phyloP scores from a whole-genome alignment of 2,888 invertebrate genomes.

The Aleiodes testaceus region DNA sequence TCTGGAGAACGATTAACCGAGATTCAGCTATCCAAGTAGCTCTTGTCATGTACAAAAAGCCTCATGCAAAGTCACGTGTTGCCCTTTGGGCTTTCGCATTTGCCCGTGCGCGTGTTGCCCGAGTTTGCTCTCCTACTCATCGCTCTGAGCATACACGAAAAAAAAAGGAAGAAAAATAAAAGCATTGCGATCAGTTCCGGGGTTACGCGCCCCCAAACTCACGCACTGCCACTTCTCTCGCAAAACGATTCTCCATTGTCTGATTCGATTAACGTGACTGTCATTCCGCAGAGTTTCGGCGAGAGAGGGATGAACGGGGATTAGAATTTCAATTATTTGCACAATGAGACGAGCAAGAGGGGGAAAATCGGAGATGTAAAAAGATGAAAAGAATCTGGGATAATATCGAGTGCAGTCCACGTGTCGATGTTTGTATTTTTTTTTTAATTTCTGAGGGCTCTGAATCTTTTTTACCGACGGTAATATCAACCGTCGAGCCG shows the following conservation, averaged over 20 bases:
- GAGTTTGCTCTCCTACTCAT: slow-evolving; percentile 46
- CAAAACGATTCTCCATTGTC: slow-evolving; percentile 57
- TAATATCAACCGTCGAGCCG: not conserved
- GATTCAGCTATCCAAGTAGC: slow-evolving; percentile 18
- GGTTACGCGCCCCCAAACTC: slow-evolving; percentile 59
- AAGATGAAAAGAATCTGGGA: slow-evolving; percentile 36
- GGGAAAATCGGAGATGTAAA: slow-evolving; percentile 42
- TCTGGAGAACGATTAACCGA: slow-evolving; percentile 21
- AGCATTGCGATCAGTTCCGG: slow-evolving; percentile 54
- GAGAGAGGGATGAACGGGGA: slow-evolving; percentile 55
- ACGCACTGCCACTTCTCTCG: slow-evolving; percentile 47
- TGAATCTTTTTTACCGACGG: not conserved
- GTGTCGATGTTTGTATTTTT: slow-evolving; percentile 65
- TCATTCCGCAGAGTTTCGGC: slow-evolving; percentile 55
- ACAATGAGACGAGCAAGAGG: slow-evolving; percentile 59
- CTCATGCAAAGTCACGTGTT: slow-evolving; percentile 68
- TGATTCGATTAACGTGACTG: slow-evolving; percentile 63
- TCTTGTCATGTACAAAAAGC: slow-evolving; percentile 25
- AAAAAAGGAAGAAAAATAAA: not conserved
- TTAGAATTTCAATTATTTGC: slow-evolving; percentile 73
- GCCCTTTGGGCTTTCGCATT: slow-evolving; percentile 57
- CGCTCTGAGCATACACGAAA: not conserved
- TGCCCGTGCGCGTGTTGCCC: slow-evolving; percentile 41
- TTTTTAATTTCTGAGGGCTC: slow-evolving; percentile 19
- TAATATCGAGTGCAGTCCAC: slow-evolving; percentile 69